Percentiles rank a stretch among this genome's conserved stretches.
These are phyloP conservation scores for Misgurnus mizolepis DNA, from an alignment of 2,113 vertebrate genomes.

Conservation along the genomic window DNA sequence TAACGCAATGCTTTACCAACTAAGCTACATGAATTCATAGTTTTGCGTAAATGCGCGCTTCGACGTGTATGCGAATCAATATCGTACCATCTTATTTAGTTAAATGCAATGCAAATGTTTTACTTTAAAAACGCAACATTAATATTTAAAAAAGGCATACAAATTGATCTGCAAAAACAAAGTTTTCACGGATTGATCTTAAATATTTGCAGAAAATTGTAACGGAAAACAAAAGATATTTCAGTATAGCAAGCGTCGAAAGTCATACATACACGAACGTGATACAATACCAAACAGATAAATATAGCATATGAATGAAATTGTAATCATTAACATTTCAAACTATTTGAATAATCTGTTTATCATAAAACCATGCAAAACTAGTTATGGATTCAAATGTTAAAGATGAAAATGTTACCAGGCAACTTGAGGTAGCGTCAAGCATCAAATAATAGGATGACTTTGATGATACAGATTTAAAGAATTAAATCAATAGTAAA, in stretches of 20 bases:
- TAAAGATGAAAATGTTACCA: too few relatives aligned
- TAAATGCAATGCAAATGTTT: too few relatives aligned
- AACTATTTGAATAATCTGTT: too few relatives aligned
- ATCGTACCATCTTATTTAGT: too few relatives aligned
- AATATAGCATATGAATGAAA: not conserved
- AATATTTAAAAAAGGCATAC: not conserved
- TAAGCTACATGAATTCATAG: too few relatives aligned
- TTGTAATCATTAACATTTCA: not conserved
- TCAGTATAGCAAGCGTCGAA: not conserved
- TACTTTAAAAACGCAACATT: not conserved
- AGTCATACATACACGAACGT: not conserved
- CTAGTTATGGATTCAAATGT: too few relatives aligned
- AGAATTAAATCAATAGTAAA: not conserved
- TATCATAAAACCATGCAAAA: too few relatives aligned
- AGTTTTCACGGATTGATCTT: not conserved
- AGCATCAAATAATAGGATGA: not conserved
- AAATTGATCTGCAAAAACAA: not conserved
- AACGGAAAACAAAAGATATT: not conserved
- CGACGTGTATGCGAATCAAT: too few relatives aligned
- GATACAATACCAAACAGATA: not conserved
- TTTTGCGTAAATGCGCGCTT: too few relatives aligned
- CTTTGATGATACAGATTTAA: not conserved
- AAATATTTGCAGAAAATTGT: not conserved
- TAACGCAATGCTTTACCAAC: too few relatives aligned
- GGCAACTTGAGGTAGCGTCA: not conserved